Conservation (phyloP, 2,888 invertebrate species). For the Rhaphigaster nebulosa region DNA sequence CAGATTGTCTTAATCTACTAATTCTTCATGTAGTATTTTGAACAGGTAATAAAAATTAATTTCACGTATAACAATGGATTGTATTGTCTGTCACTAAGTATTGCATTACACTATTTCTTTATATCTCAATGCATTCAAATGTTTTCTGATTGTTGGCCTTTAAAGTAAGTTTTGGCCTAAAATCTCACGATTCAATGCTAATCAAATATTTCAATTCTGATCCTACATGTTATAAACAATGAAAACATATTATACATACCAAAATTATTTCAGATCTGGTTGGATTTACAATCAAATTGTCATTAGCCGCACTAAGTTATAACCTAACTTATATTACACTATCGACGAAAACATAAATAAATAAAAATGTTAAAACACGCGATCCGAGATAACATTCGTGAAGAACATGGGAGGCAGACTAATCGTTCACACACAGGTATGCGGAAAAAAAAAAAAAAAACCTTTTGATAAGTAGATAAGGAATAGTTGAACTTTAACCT, state of each 20-base stretch:
- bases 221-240: too few species aligned
- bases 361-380: background rate
- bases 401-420: background rate
- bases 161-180: too few species aligned
- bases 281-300: background rate
- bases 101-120: too few species aligned
- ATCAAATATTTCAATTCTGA: too few species aligned
- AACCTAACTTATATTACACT: background rate
- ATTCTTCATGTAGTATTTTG: too few species aligned
- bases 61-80: too few species aligned
- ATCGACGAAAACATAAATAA: background rate
- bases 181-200: too few species aligned
- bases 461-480: background rate
- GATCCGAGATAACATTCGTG: background rate
- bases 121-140: too few species aligned
- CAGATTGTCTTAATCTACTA: too few species aligned
- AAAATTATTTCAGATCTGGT: background rate
- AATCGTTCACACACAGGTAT: background rate
- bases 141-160: too few species aligned
- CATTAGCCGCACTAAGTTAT: background rate
- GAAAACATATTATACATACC: background rate
- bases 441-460: background rate
- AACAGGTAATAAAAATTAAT: too few species aligned
- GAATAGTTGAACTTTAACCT: background rate
- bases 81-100: too few species aligned